phyloP scores from a whole-genome alignment of 2,797 vertebrate genomes.

The Threskiornis aethiopicus region DNA sequence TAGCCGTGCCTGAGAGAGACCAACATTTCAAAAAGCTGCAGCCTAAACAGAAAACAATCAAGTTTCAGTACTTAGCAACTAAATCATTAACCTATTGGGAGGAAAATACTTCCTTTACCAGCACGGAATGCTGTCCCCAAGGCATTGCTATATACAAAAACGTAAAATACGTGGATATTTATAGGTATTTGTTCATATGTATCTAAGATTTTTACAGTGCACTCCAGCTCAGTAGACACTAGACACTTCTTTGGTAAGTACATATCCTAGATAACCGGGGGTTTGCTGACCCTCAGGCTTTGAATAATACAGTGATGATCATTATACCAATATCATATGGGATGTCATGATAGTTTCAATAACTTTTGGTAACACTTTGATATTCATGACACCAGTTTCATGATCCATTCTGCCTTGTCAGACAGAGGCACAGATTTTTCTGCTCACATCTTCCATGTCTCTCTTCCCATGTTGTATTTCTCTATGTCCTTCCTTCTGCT shows the following conservation, averaged over 20 bases:
- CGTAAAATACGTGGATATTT: background rate
- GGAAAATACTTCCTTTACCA: background rate
- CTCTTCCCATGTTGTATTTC: background rate
- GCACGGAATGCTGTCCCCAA: background rate
- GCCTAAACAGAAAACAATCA: background rate
- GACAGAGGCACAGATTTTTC: background rate
- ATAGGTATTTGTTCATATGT: background rate
- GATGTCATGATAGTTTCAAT: background rate
- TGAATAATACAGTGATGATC: background rate
- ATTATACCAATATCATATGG: background rate
- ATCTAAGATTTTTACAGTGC: background rate
- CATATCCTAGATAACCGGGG: background rate
- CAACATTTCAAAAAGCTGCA: background rate
- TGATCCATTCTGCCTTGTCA: background rate
- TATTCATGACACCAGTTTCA: background rate
- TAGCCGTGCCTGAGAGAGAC: background rate
- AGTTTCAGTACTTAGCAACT: conserved; percentile 28
- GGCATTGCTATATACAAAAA: background rate
- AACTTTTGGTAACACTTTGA: background rate
- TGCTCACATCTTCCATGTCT: background rate
- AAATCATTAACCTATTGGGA: conserved; percentile 44
- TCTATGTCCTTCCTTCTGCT: background rate
- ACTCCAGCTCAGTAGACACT: background rate
- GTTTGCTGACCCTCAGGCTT: background rate
- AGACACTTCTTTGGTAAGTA: background rate